Conservation (phyloP, 2,113 vertebrate genomes). For the Pituophis catenifer region DNA sequence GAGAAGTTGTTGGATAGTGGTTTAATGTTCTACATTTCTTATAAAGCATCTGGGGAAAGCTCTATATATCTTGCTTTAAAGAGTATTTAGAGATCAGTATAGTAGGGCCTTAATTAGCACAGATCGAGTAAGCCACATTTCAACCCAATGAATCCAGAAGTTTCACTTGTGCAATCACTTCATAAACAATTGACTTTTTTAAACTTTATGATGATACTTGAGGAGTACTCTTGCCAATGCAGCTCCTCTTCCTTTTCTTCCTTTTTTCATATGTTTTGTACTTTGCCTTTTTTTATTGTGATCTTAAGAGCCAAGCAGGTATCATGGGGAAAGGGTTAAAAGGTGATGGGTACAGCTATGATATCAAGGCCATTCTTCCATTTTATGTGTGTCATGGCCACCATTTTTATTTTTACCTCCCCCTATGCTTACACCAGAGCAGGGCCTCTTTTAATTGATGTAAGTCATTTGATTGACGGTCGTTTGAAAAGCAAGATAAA, state of each 20-base stretch:
- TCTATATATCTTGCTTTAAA: neutral
- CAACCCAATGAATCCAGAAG: neutral
- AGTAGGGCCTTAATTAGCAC: neutral
- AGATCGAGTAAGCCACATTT: neutral
- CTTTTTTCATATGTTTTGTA: neutral
- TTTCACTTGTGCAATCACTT: neutral
- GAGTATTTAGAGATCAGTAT: neutral
- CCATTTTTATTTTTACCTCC: neutral
- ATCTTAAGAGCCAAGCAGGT: neutral
- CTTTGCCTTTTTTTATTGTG: neutral
- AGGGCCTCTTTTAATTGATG: neutral
- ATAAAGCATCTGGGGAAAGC: neutral
- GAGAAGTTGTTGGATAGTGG: neutral
- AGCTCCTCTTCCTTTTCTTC: neutral
- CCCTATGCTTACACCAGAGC: neutral
- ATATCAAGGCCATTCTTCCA: neutral
- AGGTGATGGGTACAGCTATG: neutral
- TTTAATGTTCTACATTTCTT: neutral
- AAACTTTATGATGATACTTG: neutral
- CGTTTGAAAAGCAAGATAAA: neutral
- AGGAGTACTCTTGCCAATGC: neutral
- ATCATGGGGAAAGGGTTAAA: neutral
- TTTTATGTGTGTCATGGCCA: neutral
- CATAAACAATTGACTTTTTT: neutral
- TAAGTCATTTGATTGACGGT: neutral